These are phyloP conservation scores for Mythimna ferrago DNA, from an alignment of 2,888 invertebrate species.

Conservation along the genomic window DNA sequence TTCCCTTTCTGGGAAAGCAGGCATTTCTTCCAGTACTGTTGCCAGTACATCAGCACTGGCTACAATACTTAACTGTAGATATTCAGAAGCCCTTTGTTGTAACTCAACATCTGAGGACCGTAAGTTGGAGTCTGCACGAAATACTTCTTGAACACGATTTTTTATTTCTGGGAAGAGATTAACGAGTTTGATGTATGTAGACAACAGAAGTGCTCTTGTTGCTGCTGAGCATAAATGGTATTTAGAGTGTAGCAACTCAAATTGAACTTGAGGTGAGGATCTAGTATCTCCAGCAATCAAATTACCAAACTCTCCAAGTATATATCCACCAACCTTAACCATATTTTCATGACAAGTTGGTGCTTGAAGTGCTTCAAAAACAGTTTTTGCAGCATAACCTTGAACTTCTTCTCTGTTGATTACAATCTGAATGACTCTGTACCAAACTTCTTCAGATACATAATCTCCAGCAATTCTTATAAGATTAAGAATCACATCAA, in stretches of 20 bases:
- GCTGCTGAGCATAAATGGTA: slow-evolving; percentile 99
- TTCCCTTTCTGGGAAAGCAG: slow-evolving; percentile 99
- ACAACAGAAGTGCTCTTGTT: slow-evolving; percentile 98
- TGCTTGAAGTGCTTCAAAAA: slow-evolving; percentile 99
- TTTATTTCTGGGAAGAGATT: slow-evolving; percentile 99
- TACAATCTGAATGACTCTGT: slow-evolving; percentile 99
- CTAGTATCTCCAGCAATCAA: slow-evolving; percentile 99
- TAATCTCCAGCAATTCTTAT: slow-evolving; percentile 99
- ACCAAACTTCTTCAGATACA: slow-evolving; percentile 99
- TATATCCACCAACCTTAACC: slow-evolving; percentile 99
- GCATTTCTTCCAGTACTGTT: slow-evolving; percentile 99
- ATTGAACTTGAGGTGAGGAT: slow-evolving; percentile 99
- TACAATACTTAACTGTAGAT: slow-evolving; percentile 98
- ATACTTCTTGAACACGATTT: slow-evolving; percentile 98
- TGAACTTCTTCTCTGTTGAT: slow-evolving; percentile 99
- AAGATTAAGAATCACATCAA: slow-evolving; percentile 99
- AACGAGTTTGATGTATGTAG: slow-evolving; percentile 99
- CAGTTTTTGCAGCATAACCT: slow-evolving; percentile 99
- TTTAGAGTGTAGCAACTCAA: slow-evolving; percentile 99
- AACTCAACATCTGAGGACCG: slow-evolving; percentile 99
- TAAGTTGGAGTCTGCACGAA: slow-evolving; percentile 98
- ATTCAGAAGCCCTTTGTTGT: slow-evolving; percentile 99
- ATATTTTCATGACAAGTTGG: slow-evolving; percentile 99
- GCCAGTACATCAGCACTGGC: slow-evolving; percentile 99
- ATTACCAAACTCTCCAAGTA: slow-evolving; percentile 99